phyloP scores from a whole-genome alignment of 2,888 invertebrate species.

The Deilephila porcellus region DNA sequence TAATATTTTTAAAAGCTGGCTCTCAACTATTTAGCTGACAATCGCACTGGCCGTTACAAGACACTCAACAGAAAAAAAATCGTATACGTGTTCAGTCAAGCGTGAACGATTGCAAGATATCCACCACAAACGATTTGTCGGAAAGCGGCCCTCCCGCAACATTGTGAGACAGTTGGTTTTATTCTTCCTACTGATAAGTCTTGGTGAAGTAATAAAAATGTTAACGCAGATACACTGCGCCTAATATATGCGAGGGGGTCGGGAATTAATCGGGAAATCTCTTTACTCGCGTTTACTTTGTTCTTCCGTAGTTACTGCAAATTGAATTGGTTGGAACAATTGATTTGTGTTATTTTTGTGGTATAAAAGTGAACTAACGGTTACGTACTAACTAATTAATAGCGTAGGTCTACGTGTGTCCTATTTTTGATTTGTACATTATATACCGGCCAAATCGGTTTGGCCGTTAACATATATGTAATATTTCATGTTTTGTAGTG shows the following conservation, averaged over 20 bases:
- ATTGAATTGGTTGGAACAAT: constrained; percentile 62
- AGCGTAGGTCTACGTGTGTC: no score
- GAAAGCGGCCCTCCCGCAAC: background rate
- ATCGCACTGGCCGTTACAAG: background rate
- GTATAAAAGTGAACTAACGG: constrained; percentile 11
- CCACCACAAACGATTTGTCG: background rate
- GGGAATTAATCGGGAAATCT: constrained; percentile 63
- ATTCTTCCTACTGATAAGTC: constrained; percentile 28
- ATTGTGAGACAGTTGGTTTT: constrained; percentile 25
- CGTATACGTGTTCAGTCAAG: background rate
- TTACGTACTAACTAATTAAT: no score
- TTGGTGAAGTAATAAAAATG: constrained; percentile 74
- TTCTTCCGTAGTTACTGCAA: constrained; percentile 55
- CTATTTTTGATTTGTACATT: no score
- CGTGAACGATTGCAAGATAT: background rate
- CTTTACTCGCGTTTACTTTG: constrained; percentile 39
- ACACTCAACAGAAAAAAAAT: background rate
- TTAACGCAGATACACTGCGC: constrained; percentile 81
- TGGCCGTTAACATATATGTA: no score
- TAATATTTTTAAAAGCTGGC: background rate
- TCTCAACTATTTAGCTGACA: background rate
- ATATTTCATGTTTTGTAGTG: no score
- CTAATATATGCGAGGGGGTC: constrained; percentile 80
- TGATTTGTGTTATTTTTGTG: constrained; percentile 46
- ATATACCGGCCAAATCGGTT: no score